These are phyloP conservation scores for Brachionus calyciflorus DNA, from an alignment of 1,140 invertebrate genomes.

Conservation along the genomic window DNA sequence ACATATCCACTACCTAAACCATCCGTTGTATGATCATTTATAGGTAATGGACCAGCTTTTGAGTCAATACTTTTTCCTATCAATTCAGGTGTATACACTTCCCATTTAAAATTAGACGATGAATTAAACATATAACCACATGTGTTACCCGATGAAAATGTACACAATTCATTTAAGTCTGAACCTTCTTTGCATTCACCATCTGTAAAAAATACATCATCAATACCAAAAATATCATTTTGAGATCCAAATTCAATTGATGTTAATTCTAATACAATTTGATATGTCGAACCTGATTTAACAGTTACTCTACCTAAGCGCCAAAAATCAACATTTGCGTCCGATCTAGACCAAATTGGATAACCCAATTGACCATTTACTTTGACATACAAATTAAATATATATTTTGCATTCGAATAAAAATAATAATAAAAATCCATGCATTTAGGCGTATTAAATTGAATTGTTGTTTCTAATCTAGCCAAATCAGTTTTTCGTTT, in stretches of 20 bases:
- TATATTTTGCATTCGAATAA: neutral
- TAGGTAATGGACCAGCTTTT: constrained; percentile 7
- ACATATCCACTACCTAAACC: constrained; percentile 8
- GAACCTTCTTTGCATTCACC: constrained; percentile 32
- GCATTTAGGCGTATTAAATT: neutral
- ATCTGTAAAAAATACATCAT: constrained; percentile 42
- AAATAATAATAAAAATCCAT: constrained; percentile 47
- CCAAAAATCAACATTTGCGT: constrained; percentile 56
- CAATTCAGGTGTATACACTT: neutral
- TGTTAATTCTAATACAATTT: constrained; percentile 26
- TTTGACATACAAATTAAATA: constrained; percentile 37
- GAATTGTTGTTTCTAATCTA: neutral
- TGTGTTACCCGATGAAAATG: constrained; percentile 5
- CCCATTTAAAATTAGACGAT: constrained; percentile 9
- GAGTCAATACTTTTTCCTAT: no score
- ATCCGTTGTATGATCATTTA: constrained; percentile 43
- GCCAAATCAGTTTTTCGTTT: constrained; percentile 5
- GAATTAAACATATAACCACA: constrained; percentile 29
- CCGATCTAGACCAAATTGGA: constrained; percentile 53
- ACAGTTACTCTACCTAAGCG: constrained; percentile 51
- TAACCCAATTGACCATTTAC: constrained; percentile 3
- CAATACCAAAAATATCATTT: constrained; percentile 16
- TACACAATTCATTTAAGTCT: constrained; percentile 15
- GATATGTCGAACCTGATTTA: constrained; percentile 25
- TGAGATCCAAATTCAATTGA: constrained; percentile 8